Evolutionary conservation across 2,888 invertebrate genomes (phyloP), one percentile per base, ranked within the genome.

Genomic region (Xylophagus ater): DNA sequence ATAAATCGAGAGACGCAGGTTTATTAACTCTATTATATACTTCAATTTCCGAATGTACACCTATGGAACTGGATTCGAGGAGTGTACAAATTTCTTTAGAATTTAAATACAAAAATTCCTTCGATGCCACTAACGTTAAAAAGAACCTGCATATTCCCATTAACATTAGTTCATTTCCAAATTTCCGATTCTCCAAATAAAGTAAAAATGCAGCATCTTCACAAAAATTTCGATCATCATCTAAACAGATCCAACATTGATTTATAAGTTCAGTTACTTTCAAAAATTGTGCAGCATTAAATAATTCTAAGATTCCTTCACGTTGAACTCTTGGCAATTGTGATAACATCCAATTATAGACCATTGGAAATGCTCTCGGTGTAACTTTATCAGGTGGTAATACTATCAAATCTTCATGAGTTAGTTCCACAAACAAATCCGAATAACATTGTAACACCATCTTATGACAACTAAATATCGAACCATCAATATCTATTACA

Each of bases 321-420:
- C 80, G 69, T 40, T 71, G 74, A 1, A 85, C 60, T 3, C 75
- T 63, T 37, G 76, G 76, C 46, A 71, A 74, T 47, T 78, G 76
- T 4, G 78, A 78, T 49, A 83, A 73, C 85, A 85, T 85, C 85
- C 85, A 86, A 49, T 82, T 78, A 60, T 85, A 86, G 37, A 83
- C 76, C 44, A 76, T 73, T 34, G 73, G 71, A 54, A 85, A 85
- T 2, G 82, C 73, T 45, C 68, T 64, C 0, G 72, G 63, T 2
- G 70, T 67, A 1, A 75, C 68, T 43, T 57, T 66, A 17, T 60
- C 54, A 57, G 41, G 31, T 0, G 62, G 59, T 24, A 63, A 32
- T 10, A 41, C 36, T 7, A 48, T 40, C 6, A 38, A 12, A 30
- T 52, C 43, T 12, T 54, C 55, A 36, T 54, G 54, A 29, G 42